Conservation (phyloP, 92 coral and sea anemone genomes). For the Plumapathes pennacea region DNA sequence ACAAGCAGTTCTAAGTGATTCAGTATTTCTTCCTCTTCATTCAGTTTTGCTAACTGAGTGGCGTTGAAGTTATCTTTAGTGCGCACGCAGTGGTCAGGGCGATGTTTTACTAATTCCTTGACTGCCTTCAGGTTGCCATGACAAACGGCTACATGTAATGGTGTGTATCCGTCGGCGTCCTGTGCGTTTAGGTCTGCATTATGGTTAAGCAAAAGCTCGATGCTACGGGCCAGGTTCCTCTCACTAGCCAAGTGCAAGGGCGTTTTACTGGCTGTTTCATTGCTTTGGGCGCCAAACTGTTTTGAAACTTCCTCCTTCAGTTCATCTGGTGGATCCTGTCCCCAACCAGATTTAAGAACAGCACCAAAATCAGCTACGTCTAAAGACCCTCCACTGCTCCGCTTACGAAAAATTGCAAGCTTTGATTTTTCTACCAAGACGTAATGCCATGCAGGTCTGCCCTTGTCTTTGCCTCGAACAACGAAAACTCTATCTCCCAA, state of each 20-base stretch:
- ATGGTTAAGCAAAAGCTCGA: conserved; percentile 9
- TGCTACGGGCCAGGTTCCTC: background rate
- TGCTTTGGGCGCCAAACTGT: too few relatives aligned
- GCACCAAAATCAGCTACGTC: conserved; percentile 10
- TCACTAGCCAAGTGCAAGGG: conserved; percentile 12
- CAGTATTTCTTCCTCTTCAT: conserved; percentile 19
- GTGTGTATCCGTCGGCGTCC: conserved; percentile 19
- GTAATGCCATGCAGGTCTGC: conserved; percentile 16
- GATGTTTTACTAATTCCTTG: conserved; percentile 3
- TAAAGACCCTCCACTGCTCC: background rate
- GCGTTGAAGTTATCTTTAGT: conserved; percentile 16
- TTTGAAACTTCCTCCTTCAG: background rate
- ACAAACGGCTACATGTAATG: conserved; percentile 12
- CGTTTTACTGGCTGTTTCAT: conserved; percentile 3
- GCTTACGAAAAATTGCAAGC: conserved; percentile 8
- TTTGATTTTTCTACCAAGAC: conserved; percentile 3
- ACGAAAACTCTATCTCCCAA: background rate
- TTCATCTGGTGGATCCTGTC: background rate
- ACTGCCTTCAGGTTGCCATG: conserved; percentile 15
- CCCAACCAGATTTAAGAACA: conserved; percentile 19
- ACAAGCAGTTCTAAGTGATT: too few relatives aligned
- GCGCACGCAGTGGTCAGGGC: conserved; percentile 1
- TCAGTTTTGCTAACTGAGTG: conserved; percentile 5
- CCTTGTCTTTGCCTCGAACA: conserved; percentile 18
- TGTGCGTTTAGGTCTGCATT: conserved; percentile 1